These are phyloP conservation scores for Donacobius atricapilla DNA, from an alignment of 2,113 vertebrate genomes.

Conservation along the genomic window DNA sequence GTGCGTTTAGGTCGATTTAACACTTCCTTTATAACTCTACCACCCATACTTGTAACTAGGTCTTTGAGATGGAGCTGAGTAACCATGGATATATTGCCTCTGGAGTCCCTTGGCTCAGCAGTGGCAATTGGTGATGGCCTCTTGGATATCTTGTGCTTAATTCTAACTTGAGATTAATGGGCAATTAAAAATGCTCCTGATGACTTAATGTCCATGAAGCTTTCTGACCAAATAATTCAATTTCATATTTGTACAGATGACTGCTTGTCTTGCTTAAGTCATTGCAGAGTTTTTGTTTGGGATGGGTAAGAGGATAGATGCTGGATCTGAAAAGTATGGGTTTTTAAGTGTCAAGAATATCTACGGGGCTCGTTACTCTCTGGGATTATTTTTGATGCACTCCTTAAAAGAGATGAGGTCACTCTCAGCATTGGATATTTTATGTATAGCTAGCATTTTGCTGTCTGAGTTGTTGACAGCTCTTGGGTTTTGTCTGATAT, in stretches of 20 bases:
- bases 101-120: neutral
- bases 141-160: neutral
- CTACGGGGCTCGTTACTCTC: neutral
- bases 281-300: neutral
- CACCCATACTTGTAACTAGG: neutral
- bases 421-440: neutral
- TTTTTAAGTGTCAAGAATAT: neutral
- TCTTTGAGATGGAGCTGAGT: neutral
- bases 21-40: neutral
- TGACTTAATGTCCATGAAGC: neutral
- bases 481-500: neutral
- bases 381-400: neutral
- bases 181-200: neutral
- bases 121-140: neutral
- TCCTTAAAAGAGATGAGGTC: neutral
- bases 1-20: neutral
- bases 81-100: fast-evolving
- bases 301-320: neutral
- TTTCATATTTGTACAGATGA: neutral
- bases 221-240: neutral
- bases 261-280: neutral
- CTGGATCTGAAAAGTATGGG: fast-evolving
- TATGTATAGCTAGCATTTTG: neutral
- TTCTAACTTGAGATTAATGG: neutral
- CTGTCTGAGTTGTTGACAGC: neutral